Evolutionary conservation across 2,888 invertebrate genomes (phyloP).

Genomic region (Monopis laevigella): DNA sequence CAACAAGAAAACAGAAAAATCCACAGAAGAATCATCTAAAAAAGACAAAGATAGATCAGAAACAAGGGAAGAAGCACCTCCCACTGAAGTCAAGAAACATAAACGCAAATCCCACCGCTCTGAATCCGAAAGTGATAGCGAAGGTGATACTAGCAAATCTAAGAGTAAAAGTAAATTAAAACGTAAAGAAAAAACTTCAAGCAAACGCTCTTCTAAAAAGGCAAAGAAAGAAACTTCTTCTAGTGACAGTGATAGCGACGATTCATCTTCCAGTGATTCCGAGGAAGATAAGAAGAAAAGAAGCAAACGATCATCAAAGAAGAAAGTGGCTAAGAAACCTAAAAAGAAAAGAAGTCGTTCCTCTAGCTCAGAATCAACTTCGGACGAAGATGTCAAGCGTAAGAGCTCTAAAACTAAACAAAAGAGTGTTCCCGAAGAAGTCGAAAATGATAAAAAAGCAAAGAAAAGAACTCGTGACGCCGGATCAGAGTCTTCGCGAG

Average conservation of each 20-base stretch:
- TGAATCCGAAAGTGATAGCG: slow-evolving; percentile 55
- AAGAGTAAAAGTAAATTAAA: slow-evolving; percentile 54
- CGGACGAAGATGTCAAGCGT: slow-evolving; percentile 59
- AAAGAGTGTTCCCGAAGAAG: slow-evolving; percentile 59
- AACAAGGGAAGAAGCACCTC: slow-evolving; percentile 23
- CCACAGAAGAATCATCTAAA: slow-evolving; percentile 50
- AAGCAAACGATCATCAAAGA: slow-evolving; percentile 55
- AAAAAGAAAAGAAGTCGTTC: slow-evolving; percentile 56
- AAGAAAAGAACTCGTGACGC: slow-evolving; percentile 50
- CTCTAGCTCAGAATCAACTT: slow-evolving; percentile 60
- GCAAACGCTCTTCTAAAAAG: slow-evolving; percentile 62
- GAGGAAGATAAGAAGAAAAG: slow-evolving; percentile 61
- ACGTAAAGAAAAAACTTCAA: slow-evolving; percentile 64
- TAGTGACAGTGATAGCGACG: slow-evolving; percentile 61
- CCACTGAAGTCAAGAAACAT: slow-evolving; percentile 48
- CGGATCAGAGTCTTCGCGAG: slow-evolving; percentile 37
- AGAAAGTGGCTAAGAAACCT: slow-evolving; percentile 53
- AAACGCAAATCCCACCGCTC: slow-evolving; percentile 65
- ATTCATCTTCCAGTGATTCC: slow-evolving; percentile 59
- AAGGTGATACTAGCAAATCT: slow-evolving; percentile 47
- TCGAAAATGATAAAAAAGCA: slow-evolving; percentile 49
- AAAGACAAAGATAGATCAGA: slow-evolving; percentile 58
- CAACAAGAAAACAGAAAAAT: slow-evolving; percentile 49
- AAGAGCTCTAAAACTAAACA: slow-evolving; percentile 54
- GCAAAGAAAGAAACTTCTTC: slow-evolving; percentile 56